Percentiles rank a stretch among this genome's conserved stretches.
Evolutionary conservation across 2,888 invertebrate genomes (phyloP).

Genomic region (Epinotia demarniana): DNA sequence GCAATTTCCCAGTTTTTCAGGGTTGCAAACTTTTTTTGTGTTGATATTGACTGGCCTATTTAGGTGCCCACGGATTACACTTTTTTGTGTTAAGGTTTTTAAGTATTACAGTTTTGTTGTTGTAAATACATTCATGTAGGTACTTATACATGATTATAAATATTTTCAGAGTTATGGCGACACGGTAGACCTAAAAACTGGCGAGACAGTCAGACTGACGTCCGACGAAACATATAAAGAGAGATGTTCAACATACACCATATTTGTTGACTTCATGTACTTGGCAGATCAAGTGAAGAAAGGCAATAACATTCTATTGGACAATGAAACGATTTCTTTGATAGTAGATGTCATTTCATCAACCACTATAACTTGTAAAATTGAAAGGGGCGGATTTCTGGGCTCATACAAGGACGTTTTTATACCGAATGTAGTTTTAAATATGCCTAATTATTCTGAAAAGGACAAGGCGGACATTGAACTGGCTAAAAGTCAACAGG

Average conservation of each 20-base stretch:
- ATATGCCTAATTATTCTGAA: conserved; percentile 73
- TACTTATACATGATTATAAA: conserved; percentile 10
- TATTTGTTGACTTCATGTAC: conserved; percentile 83
- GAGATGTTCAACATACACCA: conserved; percentile 80
- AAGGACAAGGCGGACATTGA: conserved; percentile 69
- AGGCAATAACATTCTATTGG: conserved; percentile 77
- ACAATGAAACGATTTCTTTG: conserved; percentile 91
- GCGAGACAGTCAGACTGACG: conserved; percentile 79
- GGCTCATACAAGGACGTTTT: conserved; percentile 76
- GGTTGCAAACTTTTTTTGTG: too few relatives aligned
- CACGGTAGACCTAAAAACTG: conserved; percentile 69
- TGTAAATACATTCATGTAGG: not conserved
- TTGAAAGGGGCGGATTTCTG: conserved; percentile 71
- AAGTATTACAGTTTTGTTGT: too few relatives aligned
- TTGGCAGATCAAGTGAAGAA: conserved; percentile 80
- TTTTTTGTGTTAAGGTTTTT: too few relatives aligned
- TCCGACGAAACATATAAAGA: conserved; percentile 84
- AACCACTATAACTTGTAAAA: conserved; percentile 73
- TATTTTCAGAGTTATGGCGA: conserved; percentile 68
- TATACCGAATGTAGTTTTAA: conserved; percentile 69
- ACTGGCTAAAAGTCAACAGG: conserved; percentile 72
- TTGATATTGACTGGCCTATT: too few relatives aligned
- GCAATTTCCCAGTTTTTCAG: too few relatives aligned
- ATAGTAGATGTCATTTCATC: conserved; percentile 84
- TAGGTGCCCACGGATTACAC: too few relatives aligned